Base-by-base conservation (phyloP, 2,888 invertebrate species). In the Macrosoma leucophasiata region DNA sequence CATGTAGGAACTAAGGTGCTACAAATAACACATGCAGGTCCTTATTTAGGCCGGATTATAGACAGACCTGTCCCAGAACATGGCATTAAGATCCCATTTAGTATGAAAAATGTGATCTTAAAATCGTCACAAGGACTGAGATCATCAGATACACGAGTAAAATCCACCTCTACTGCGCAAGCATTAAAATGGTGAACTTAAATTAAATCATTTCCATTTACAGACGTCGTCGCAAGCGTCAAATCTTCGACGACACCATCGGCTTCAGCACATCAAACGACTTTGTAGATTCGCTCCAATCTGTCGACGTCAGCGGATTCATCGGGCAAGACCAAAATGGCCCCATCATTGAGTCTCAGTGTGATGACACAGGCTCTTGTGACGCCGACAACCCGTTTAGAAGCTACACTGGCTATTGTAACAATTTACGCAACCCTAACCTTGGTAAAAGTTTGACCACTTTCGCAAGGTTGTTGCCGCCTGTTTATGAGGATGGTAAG, bases 401-500 rank as follows among this genome's bases (percentile, higher is more conserved):
- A 49, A 89, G 91, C 0, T 87, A 91, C 39, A 91, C 93, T 1
- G 96, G 96, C 0, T 91, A 92, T 54, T 96, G 96, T 61, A 96
- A 96, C 58, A 96, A 96, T 62, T 68, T 96, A 29, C 87, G 92
- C 17, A 92, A 94, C 58, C 94, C 95, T 0, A 88, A 87, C 36
- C 87, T 92, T 56, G 96, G 95, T 10, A 93, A 94, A 62, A 91
- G 94, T 52, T 79, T 96, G 55, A 93, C 94, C 0, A 92, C 93
- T 0, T 95, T 96, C 59, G 91, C 93, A 1, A 88, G 96, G 48
- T 76, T 96, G 38, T 62, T 96, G 39, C 94, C 95, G 0, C 92
- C 95, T 2, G 90, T 90, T 34, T 96, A 96, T 67, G 94, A 95
- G 72, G 95, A 96, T 64, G 95, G 91, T 90, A 58, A 79, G 76